phyloP scores from a whole-genome alignment of 2,797 vertebrate species.

The Tapera naevia region DNA sequence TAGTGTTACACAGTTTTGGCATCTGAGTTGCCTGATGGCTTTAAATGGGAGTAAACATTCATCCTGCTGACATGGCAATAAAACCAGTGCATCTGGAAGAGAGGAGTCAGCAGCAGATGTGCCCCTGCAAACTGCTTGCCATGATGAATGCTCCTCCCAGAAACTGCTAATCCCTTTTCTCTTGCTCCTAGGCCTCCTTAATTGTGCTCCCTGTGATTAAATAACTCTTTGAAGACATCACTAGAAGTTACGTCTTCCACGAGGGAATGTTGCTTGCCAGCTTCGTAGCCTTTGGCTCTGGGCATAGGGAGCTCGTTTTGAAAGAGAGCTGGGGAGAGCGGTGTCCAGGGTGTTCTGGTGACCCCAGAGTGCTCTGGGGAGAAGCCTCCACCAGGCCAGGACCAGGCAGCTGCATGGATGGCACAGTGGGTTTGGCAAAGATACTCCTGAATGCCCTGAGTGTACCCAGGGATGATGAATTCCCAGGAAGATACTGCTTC shows the following conservation, averaged over 20 bases:
- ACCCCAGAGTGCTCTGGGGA: background rate
- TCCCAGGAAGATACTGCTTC: background rate
- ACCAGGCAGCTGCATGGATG: background rate
- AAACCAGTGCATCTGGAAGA: conserved; percentile 14
- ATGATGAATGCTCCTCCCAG: conserved; percentile 8
- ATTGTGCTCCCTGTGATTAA: conserved; percentile 7
- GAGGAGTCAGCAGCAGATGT: conserved; percentile 48
- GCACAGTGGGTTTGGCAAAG: background rate
- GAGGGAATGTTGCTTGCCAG: background rate
- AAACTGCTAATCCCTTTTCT: conserved; percentile 8
- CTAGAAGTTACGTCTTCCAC: background rate
- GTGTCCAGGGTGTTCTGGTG: accelerated
- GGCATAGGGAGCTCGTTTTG: accelerated
- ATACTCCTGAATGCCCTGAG: accelerated
- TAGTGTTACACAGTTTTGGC: background rate
- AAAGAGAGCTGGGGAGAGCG: background rate
- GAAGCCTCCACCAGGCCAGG: background rate
- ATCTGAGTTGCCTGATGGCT: conserved; percentile 1
- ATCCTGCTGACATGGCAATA: conserved; percentile 19
- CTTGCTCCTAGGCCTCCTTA: conserved; percentile 1
- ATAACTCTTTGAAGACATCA: background rate
- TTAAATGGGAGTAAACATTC: conserved; percentile 8
- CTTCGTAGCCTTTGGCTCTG: background rate
- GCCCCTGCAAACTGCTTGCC: conserved; percentile 14
- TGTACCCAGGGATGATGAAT: background rate